phyloP scores from a whole-genome alignment of 2,888 invertebrate species.

The Drosophila meridiana region DNA sequence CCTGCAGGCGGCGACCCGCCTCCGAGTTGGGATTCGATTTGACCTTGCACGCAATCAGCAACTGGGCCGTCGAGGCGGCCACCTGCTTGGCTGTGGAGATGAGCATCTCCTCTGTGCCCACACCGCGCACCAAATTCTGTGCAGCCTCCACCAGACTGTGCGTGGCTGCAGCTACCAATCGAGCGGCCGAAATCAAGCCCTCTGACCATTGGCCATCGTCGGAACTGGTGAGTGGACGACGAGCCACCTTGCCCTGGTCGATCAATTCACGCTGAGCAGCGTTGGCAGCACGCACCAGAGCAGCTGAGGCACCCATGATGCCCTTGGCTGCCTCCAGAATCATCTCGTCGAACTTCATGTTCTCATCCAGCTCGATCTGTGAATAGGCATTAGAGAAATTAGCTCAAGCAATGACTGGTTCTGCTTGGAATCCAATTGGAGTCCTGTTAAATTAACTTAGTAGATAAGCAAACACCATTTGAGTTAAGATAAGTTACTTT shows the following conservation, averaged over 20 bases:
- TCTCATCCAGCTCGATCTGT: slow-evolving; percentile 89
- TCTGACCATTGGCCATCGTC: slow-evolving; percentile 99
- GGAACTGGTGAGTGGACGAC: slow-evolving; percentile 92
- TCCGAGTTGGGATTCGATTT: slow-evolving; percentile 98
- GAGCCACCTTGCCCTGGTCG: slow-evolving; percentile 94
- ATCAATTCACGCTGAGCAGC: slow-evolving; percentile 98
- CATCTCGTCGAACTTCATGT: slow-evolving; percentile 99
- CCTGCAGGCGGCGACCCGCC: slow-evolving; percentile 95
- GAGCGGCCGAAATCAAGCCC: slow-evolving; percentile 97
- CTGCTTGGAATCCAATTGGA: neutral
- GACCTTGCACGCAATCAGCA: slow-evolving; percentile 99
- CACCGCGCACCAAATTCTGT: slow-evolving; percentile 96
- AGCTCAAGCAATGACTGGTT: neutral
- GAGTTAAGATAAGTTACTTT: slow-evolving; percentile 30
- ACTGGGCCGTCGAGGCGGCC: slow-evolving; percentile 98
- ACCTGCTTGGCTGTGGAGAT: slow-evolving; percentile 98
- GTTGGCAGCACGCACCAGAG: slow-evolving; percentile 97
- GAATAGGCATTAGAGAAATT: neutral
- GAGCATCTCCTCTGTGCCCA: slow-evolving; percentile 96
- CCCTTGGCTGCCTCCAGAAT: slow-evolving; percentile 99
- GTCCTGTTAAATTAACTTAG: neutral
- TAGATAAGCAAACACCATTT: slow-evolving; percentile 54
- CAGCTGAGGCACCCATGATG: slow-evolving; percentile 98
- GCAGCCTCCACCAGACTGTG: slow-evolving; percentile 99
- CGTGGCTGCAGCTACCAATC: slow-evolving; percentile 98